Percentiles rank a stretch among this genome's conserved stretches.
Evolutionary conservation across 2,888 invertebrate genomes (phyloP).

Genomic region (Microplitis deprimator): DNA sequence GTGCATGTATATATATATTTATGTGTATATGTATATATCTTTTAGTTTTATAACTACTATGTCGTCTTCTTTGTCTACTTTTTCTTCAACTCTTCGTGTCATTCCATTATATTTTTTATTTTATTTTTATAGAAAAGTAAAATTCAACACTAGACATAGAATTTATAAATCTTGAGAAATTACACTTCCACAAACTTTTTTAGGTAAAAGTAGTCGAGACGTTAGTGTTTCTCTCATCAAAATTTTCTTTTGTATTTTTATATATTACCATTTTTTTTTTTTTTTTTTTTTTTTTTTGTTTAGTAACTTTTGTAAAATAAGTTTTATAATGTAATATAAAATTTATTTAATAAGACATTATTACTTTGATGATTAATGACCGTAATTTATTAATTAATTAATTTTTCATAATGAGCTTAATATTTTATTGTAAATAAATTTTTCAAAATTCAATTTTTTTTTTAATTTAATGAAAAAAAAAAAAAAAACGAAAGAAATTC

Average conservation of each 20-base stretch:
- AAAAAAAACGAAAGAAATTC: too few relatives aligned
- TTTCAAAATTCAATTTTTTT: too few relatives aligned
- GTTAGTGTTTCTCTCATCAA: not conserved
- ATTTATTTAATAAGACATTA: too few relatives aligned
- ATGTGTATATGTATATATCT: slow-evolving; percentile 27
- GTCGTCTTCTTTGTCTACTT: slow-evolving; percentile 13
- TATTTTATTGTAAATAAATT: too few relatives aligned
- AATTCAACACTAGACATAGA: slow-evolving; percentile 18
- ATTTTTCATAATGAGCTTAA: too few relatives aligned
- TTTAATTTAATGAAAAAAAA: too few relatives aligned
- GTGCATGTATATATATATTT: slow-evolving; percentile 18
- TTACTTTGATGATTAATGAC: too few relatives aligned
- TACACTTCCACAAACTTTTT: slow-evolving; percentile 32
- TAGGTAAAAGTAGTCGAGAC: not conserved
- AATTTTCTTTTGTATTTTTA: not conserved
- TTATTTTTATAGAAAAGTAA: slow-evolving; percentile 26
- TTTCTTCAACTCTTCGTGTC: not conserved
- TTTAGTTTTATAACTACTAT: slow-evolving; percentile 19
- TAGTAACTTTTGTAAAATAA: too few relatives aligned
- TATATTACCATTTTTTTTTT: not conserved
- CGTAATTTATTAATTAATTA: too few relatives aligned
- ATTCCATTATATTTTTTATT: slow-evolving; percentile 15
- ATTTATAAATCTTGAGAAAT: slow-evolving; percentile 42
- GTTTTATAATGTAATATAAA: too few relatives aligned
- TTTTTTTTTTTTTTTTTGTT: not conserved